phyloP scores from a whole-genome alignment of 2,797 vertebrate genomes.

The Phalanger gymnotis region DNA sequence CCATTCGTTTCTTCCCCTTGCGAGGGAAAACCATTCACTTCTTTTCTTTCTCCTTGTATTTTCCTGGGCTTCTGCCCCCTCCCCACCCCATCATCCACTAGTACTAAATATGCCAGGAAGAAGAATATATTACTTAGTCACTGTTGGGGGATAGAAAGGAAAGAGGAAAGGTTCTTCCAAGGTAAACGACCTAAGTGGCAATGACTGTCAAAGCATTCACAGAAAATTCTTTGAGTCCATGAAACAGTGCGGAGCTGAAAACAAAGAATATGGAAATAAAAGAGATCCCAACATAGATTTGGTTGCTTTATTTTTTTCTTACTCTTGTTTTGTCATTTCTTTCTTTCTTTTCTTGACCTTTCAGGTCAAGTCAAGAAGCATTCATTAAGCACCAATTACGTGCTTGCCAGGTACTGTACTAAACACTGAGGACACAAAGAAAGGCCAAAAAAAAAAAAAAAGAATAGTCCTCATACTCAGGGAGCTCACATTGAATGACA shows the following conservation, averaged over 20 bases:
- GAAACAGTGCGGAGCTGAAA: neutral
- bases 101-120: neutral
- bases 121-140: neutral
- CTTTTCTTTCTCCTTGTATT: neutral
- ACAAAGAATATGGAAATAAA: neutral
- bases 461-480: neutral
- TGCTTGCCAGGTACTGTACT: neutral
- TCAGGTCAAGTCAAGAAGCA: neutral
- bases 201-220: neutral
- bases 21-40: neutral
- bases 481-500: neutral
- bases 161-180: neutral
- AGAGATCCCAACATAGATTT: neutral
- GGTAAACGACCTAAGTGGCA: neutral
- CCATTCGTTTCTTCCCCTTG: neutral
- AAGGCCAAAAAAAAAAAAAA: neutral
- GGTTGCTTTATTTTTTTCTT: neutral
- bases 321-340: neutral
- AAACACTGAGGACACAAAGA: neutral
- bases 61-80: neutral
- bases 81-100: neutral
- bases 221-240: neutral
- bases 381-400: neutral
- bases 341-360: neutral
- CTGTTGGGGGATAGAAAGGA: slow-evolving; percentile 9